A percentile compares a stretch with the other conserved stretches of the same genome.
Conservation (phyloP, 1,140 invertebrate genomes). For the Hypsibius dujardini region DNA sequence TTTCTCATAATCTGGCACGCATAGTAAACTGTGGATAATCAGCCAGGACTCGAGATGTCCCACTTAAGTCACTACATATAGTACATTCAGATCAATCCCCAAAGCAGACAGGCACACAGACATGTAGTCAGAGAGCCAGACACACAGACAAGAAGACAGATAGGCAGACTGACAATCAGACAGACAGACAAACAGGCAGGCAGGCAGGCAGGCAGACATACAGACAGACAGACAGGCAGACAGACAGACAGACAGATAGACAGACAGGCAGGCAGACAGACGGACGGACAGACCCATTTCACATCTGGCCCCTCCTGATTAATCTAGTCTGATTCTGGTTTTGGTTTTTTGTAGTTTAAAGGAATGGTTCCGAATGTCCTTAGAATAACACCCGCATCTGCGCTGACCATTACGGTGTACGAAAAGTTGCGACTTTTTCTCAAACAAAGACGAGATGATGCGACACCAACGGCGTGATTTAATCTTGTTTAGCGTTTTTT, state of each 20-base stretch:
- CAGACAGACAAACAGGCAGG: too few species aligned
- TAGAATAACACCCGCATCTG: constrained; percentile 77
- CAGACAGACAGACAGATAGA: too few species aligned
- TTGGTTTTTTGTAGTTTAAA: constrained; percentile 50
- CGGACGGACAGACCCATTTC: too few species aligned
- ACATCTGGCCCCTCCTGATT: neutral
- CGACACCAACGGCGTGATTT: constrained; percentile 2
- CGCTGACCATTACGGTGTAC: constrained; percentile 87
- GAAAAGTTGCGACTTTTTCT: constrained; percentile 46
- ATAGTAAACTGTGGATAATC: neutral
- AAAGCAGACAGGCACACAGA: neutral
- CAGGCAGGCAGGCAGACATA: neutral
- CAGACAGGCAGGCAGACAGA: too few species aligned
- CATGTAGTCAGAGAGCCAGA: neutral
- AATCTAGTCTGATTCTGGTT: neutral
- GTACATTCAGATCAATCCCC: neutral
- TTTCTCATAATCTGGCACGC: neutral
- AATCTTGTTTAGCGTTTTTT: too few species aligned
- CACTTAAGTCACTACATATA: neutral
- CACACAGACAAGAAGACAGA: too few species aligned
- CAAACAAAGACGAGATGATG: neutral
- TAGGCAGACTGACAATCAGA: too few species aligned
- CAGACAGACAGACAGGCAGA: neutral
- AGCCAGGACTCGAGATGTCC: too few species aligned
- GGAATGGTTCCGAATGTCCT: constrained; percentile 69